These are phyloP conservation scores for Escarpia spicata DNA, from an alignment of 2,888 invertebrate genomes.

Conservation along the genomic window DNA sequence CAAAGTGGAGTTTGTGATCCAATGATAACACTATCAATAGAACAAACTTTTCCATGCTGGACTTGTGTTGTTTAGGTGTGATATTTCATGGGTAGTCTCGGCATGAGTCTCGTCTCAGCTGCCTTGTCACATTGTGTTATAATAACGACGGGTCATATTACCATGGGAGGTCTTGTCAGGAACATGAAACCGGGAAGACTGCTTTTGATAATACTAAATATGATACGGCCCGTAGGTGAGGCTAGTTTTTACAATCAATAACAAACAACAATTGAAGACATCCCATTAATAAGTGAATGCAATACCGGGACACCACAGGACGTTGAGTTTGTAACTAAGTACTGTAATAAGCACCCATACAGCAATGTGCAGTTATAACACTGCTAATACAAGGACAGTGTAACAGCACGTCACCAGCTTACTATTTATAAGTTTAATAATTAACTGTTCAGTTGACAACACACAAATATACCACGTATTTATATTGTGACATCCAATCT, in stretches of 20 bases:
- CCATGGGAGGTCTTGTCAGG: background rate
- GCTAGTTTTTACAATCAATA: background rate
- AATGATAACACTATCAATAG: background rate
- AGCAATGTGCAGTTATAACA: background rate
- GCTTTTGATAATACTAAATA: background rate
- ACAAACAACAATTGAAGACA: background rate
- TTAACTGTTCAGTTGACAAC: too few species aligned
- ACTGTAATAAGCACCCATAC: background rate
- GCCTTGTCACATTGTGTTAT: background rate
- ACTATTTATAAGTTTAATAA: too few species aligned
- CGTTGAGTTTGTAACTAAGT: background rate
- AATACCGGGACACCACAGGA: background rate
- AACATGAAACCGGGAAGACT: background rate
- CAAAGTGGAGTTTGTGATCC: background rate
- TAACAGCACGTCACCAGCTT: too few species aligned
- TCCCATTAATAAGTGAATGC: background rate
- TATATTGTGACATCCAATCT: too few species aligned
- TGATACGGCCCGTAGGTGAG: background rate
- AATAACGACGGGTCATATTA: background rate
- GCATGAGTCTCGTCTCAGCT: too few species aligned
- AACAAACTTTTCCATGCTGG: background rate
- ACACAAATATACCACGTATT: too few species aligned
- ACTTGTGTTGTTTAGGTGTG: background rate
- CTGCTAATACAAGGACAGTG: background rate
- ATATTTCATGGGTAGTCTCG: background rate